Evolutionary conservation across 2,888 invertebrate genomes (phyloP).

Genomic region (Oxytorus armatus): DNA sequence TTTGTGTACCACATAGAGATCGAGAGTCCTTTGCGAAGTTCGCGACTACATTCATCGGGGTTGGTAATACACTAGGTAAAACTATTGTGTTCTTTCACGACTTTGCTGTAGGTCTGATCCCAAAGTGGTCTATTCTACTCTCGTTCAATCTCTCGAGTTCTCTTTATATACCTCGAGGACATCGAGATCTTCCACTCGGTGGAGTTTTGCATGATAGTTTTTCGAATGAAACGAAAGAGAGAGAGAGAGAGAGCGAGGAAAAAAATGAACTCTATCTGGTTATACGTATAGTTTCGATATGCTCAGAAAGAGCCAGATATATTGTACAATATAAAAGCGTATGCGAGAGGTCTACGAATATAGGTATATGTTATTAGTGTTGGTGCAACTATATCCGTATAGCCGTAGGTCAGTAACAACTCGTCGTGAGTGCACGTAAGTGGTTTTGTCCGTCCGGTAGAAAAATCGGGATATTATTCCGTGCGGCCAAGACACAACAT

Average conservation of each 20-base stretch:
- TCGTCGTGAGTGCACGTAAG: slow-evolving; percentile 72
- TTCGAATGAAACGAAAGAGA: slow-evolving; percentile 54
- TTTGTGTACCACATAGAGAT: neutral
- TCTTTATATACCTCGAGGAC: slow-evolving; percentile 63
- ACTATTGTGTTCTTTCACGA: slow-evolving; percentile 56
- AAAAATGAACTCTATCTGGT: slow-evolving; percentile 17
- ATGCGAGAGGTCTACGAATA: slow-evolving; percentile 37
- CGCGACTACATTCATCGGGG: slow-evolving; percentile 1
- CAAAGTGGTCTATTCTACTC: slow-evolving; percentile 63
- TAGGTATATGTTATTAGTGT: slow-evolving; percentile 12
- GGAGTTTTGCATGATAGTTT: slow-evolving; percentile 60
- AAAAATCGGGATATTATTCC: slow-evolving; percentile 69
- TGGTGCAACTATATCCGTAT: slow-evolving; percentile 41
- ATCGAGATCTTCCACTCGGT: slow-evolving; percentile 60
- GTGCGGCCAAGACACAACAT: slow-evolving; percentile 33
- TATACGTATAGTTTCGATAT: slow-evolving; percentile 43
- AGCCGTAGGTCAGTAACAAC: slow-evolving; percentile 70
- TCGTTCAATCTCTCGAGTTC: slow-evolving; percentile 52
- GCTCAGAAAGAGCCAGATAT: slow-evolving; percentile 36
- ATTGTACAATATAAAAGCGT: slow-evolving; percentile 59
- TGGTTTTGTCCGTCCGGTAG: slow-evolving; percentile 69
- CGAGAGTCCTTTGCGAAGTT: slow-evolving; percentile 4
- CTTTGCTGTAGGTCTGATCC: slow-evolving; percentile 61
- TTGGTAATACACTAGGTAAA: slow-evolving; percentile 36
- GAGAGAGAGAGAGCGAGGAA: no score